A percentile compares a stretch with the other conserved stretches of the same genome.
Evolutionary conservation across 2,888 invertebrate genomes (phyloP).

Genomic region (Lasioglossum zephyrum): DNA sequence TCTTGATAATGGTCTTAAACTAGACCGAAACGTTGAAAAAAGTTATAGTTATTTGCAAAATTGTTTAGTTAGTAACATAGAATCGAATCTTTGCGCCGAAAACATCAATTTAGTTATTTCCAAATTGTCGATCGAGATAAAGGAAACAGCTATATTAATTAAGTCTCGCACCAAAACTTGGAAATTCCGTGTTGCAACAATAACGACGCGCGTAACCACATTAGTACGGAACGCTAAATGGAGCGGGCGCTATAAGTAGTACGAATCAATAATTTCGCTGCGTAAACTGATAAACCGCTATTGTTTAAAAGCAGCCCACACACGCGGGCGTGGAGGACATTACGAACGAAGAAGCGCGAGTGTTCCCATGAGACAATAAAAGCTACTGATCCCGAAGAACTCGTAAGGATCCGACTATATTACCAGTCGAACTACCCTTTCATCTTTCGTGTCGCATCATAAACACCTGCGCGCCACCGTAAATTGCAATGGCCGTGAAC

Average conservation of each 20-base stretch:
- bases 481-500: slow-evolving; percentile 36
- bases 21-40: too few species aligned
- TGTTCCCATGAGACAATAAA: neutral
- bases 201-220: neutral
- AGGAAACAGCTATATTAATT: neutral
- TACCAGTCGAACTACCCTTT: neutral
- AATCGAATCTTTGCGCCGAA: too few species aligned
- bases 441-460: neutral
- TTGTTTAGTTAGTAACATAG: too few species aligned
- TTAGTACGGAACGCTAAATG: neutral
- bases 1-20: too few species aligned
- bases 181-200: neutral
- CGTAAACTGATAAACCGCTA: neutral
- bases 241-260: neutral
- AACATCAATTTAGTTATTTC: too few species aligned
- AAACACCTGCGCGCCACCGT: neutral
- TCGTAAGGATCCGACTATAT: neutral
- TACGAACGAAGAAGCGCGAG: neutral
- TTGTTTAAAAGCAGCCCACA: neutral
- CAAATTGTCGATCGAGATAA: too few species aligned
- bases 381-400: neutral
- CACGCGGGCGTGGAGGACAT: neutral
- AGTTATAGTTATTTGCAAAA: too few species aligned
- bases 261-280: neutral
- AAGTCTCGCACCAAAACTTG: neutral